Conservation (phyloP, 2,888 invertebrate species). For the Globia sparganii region DNA sequence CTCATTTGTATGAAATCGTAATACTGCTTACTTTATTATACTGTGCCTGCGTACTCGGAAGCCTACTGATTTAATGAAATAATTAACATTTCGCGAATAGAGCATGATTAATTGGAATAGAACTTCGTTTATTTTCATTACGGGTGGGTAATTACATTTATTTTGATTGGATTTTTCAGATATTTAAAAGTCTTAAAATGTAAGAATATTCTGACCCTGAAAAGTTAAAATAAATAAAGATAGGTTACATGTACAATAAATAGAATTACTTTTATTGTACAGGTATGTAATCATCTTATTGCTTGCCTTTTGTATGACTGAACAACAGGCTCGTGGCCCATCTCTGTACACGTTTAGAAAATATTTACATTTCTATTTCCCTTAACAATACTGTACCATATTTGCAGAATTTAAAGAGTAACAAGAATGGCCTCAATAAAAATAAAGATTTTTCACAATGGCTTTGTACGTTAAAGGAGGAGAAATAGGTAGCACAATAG, state of each 20-base stretch:
- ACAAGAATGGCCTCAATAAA: slow-evolving; percentile 38
- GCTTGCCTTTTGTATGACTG: slow-evolving; percentile 1
- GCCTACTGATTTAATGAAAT: slow-evolving; percentile 21
- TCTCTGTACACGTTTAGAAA: background rate
- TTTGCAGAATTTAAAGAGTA: slow-evolving; percentile 39
- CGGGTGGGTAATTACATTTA: background rate
- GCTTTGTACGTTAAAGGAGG: slow-evolving; percentile 41
- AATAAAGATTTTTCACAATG: slow-evolving; percentile 43
- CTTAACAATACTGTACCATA: slow-evolving; percentile 9
- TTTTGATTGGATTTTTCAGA: slow-evolving; percentile 3
- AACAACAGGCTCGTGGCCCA: slow-evolving; percentile 9
- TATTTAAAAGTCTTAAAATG: background rate
- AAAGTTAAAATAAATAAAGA: background rate
- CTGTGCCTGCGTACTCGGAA: background rate
- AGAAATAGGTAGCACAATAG: slow-evolving; percentile 44
- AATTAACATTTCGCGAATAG: background rate
- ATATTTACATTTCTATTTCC: slow-evolving; percentile 21
- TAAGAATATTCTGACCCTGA: background rate
- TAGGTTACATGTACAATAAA: background rate
- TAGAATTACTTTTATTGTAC: background rate
- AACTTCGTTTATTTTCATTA: slow-evolving; percentile 13
- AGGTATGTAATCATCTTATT: slow-evolving; percentile 5
- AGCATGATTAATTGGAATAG: slow-evolving; percentile 11
- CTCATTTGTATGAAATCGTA: too few species aligned
- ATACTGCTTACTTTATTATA: too few species aligned